phyloP scores from a whole-genome alignment of 2,797 vertebrate species.

The Tokudaia muenninki region DNA sequence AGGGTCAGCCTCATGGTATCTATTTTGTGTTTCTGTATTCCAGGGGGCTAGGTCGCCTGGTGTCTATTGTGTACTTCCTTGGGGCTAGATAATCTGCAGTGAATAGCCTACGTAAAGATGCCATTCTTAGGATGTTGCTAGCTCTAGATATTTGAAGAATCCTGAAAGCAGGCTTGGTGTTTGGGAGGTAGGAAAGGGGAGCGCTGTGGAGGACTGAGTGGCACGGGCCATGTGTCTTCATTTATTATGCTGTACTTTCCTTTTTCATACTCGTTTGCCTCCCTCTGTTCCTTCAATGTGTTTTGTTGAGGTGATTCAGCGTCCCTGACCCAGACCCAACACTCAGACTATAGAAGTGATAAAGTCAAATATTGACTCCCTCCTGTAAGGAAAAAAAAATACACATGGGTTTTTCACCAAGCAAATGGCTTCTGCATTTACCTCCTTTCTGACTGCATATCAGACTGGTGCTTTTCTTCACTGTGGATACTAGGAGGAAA shows the following conservation, averaged over 20 bases:
- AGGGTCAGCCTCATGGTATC: neutral
- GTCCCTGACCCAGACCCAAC: conserved; percentile 8
- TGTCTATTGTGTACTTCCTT: neutral
- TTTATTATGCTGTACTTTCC: neutral
- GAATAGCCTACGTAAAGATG: neutral
- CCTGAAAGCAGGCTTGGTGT: neutral
- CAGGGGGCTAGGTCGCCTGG: too few species aligned
- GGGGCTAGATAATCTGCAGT: neutral
- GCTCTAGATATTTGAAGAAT: neutral
- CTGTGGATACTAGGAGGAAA: conserved; percentile 11
- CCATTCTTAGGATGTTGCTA: neutral
- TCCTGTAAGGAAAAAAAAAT: neutral
- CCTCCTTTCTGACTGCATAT: neutral
- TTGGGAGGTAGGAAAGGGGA: neutral
- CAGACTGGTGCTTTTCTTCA: neutral
- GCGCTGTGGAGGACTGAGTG: neutral
- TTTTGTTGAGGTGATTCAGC: conserved; percentile 35
- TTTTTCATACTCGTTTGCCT: conserved; percentile 17
- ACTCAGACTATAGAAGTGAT: conserved; percentile 7
- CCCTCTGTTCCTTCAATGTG: neutral
- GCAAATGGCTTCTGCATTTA: neutral
- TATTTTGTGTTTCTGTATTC: neutral
- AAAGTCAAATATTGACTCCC: conserved; percentile 67
- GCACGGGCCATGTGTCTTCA: neutral
- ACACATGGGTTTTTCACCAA: neutral